These are phyloP conservation scores for Sebastes kiyomatsui DNA, from an alignment of 2,797 vertebrate genomes.

Conservation along the genomic window DNA sequence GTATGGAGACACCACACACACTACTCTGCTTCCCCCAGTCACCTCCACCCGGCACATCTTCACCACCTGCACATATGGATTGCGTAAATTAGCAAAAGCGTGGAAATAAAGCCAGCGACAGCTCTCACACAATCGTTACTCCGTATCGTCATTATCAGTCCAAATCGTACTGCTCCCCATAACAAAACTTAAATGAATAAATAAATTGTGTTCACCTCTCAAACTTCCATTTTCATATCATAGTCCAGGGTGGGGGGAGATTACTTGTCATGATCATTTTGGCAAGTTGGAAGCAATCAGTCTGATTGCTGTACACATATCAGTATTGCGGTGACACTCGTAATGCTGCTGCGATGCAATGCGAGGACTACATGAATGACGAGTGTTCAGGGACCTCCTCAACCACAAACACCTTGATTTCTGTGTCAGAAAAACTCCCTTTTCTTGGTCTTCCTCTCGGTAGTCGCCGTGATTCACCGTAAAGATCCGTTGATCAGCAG, in stretches of 20 bases:
- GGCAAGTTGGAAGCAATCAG: neutral
- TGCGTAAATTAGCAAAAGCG: neutral
- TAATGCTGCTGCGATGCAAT: no score
- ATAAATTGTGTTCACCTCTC: neutral
- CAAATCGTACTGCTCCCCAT: neutral
- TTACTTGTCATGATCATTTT: neutral
- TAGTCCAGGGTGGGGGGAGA: neutral
- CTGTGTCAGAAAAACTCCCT: no score
- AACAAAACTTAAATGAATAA: no score
- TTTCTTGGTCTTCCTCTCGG: no score
- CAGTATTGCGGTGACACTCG: no score
- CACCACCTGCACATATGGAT: neutral
- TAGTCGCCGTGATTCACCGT: no score
- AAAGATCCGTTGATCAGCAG: no score
- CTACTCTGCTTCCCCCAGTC: no score
- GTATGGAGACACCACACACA: no score
- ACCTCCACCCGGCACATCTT: neutral
- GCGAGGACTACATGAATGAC: no score
- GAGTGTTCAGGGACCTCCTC: no score
- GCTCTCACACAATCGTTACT: neutral
- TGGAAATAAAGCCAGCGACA: neutral
- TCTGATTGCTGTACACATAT: neutral
- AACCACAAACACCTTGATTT: no score
- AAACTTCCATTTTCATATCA: neutral
- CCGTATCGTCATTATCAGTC: neutral